These are phyloP conservation scores for Channa maculata DNA, from an alignment of 2,113 vertebrate genomes.

Conservation along the genomic window DNA sequence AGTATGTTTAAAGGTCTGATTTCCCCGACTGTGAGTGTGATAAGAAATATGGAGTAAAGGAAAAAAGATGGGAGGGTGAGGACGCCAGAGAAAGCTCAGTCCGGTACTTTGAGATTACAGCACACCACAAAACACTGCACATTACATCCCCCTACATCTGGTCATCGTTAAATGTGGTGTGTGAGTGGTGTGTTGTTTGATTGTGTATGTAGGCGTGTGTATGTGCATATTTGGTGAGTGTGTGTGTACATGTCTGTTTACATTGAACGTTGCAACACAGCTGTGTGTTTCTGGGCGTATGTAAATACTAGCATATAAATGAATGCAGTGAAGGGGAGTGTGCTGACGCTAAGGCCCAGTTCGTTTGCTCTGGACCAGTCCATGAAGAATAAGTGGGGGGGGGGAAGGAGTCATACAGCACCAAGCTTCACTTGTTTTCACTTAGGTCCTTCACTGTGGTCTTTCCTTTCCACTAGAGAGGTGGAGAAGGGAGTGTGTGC, in stretches of 20 bases:
- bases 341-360: slow-evolving; percentile 39
- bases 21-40: slow-evolving; percentile 9
- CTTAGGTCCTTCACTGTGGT: slow-evolving; percentile 72
- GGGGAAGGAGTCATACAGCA: slow-evolving; percentile 54
- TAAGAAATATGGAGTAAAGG: slow-evolving; percentile 3
- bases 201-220: slow-evolving; percentile 2
- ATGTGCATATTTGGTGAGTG: slow-evolving; percentile 6
- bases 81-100: slow-evolving; percentile 24
- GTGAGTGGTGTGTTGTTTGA: slow-evolving; percentile 13
- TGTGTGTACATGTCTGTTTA: slow-evolving; percentile 34
- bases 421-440: slow-evolving; percentile 81
- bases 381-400: slow-evolving; percentile 52
- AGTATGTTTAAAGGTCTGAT: neutral
- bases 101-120: slow-evolving; percentile 27
- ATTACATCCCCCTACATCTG: slow-evolving; percentile 70
- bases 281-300: slow-evolving; percentile 29
- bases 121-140: slow-evolving; percentile 44
- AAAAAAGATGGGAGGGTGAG: slow-evolving; percentile 8
- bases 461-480: slow-evolving; percentile 63
- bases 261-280: slow-evolving; percentile 47
- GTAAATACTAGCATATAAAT: slow-evolving; percentile 31
- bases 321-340: slow-evolving; percentile 53
- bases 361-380: slow-evolving; percentile 46
- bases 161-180: slow-evolving; percentile 51
- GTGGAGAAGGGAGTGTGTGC: slow-evolving; percentile 8